Evolutionary conservation across 2,888 invertebrate genomes (phyloP).

Genomic region (Perithous albicinctus): DNA sequence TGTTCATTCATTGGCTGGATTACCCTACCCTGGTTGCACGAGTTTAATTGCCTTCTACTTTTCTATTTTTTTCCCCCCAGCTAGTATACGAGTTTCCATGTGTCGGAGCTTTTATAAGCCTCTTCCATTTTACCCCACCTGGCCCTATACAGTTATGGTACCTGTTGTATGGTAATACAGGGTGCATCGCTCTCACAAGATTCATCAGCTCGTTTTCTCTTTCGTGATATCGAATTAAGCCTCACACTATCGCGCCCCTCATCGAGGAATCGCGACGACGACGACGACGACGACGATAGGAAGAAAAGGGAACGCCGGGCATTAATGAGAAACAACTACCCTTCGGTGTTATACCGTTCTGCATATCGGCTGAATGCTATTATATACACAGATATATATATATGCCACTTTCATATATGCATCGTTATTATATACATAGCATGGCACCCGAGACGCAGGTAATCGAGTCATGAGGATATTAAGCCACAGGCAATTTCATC

Average conservation of each 20-base stretch:
- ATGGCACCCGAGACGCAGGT: conserved; percentile 24
- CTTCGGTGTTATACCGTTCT: conserved; percentile 7
- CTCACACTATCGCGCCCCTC: background rate
- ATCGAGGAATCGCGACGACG: background rate
- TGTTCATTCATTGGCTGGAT: too few species aligned
- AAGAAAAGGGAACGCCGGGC: background rate
- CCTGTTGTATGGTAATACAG: conserved; percentile 1
- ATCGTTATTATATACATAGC: conserved; percentile 4
- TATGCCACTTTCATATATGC: background rate
- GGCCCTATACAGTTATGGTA: background rate
- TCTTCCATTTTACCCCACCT: background rate
- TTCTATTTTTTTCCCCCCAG: background rate
- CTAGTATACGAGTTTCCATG: background rate
- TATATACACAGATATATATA: conserved; percentile 16
- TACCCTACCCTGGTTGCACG: background rate
- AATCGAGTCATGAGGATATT: conserved; percentile 61
- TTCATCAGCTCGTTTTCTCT: background rate
- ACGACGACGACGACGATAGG: background rate
- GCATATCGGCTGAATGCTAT: conserved; percentile 35
- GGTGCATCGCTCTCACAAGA: background rate
- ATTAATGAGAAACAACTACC: conserved; percentile 30
- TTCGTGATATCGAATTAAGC: conserved; percentile 38
- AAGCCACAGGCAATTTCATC: conserved; percentile 62
- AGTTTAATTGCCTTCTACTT: background rate
- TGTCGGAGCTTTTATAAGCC: background rate